Evolutionary conservation across 2,888 invertebrate genomes (phyloP).

Genomic region (Leptothorax acervorum): DNA sequence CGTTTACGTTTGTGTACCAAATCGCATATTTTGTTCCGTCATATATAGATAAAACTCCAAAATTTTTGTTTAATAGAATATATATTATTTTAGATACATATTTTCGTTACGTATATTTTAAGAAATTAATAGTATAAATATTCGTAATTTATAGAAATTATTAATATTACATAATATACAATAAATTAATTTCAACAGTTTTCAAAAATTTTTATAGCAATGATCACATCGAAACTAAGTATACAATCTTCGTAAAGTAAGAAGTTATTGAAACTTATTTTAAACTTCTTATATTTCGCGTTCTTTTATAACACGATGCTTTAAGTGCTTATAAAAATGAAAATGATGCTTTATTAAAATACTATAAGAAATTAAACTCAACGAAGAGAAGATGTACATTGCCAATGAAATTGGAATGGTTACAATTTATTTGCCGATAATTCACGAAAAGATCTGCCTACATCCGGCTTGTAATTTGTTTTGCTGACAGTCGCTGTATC

Average conservation of each 20-base stretch:
- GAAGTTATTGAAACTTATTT: background rate
- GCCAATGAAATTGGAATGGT: background rate
- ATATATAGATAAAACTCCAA: background rate
- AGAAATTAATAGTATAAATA: background rate
- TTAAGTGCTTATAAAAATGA: background rate
- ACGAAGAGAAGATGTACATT: background rate
- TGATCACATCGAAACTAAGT: background rate
- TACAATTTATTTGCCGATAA: constrained; percentile 2
- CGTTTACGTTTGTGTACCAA: background rate
- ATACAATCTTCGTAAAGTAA: background rate
- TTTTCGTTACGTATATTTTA: background rate
- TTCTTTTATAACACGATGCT: background rate
- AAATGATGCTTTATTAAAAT: background rate
- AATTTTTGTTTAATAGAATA: constrained; percentile 12
- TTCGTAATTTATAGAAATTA: background rate
- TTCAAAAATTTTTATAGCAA: background rate
- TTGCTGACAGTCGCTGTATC: constrained; percentile 29
- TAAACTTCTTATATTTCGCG: background rate
- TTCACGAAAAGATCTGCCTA: constrained; percentile 22
- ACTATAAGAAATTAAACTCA: background rate
- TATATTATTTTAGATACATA: background rate
- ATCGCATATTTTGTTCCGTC: background rate
- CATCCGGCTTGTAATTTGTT: constrained; percentile 16
- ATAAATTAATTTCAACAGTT: background rate
- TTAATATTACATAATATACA: background rate